Evolutionary conservation across 2,888 invertebrate genomes (phyloP), one percentile per base, ranked within the genome.

Genomic region (Kryphioiulus occultus): DNA sequence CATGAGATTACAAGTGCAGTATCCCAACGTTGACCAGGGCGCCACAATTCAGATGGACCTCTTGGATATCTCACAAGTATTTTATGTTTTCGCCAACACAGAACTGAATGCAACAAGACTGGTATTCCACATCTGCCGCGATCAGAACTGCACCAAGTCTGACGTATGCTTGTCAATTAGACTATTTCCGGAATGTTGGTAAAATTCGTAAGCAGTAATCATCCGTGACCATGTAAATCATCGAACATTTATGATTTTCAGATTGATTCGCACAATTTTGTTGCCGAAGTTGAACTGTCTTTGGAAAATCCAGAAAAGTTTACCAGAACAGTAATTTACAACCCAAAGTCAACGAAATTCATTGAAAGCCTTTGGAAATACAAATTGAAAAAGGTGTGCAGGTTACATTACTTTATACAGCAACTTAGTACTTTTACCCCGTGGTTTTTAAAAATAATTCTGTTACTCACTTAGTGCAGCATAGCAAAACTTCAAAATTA

Each of bases 31-130:
- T 17, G 78, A 78, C 3, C 78, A 30, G 10, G 78, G 78, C 0
- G 17, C 78, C 30, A 78, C 78, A 78, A 30, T 78, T 2, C 9
- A 78, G 78, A 2, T 78, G 0, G 78, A 78, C 15, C 17, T 78
- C 78, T 26, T 17, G 2, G 78, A 32, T 32, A 78, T 30, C 30
- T 78, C 78, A 3, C 30, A 78, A 78, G 78, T 78, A 78, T 78
- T 78, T 78, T 78, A 78, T 17, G 30, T 78, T 30, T 78, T 78
- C 30, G 30, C 30, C 78, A 26, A 78, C 15, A 78, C 78, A 15
- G 78, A 78, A 78, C 30, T 78, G 78, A 78, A 78, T 12, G 78
- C 78, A 78, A 78, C 78, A 4, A 78, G 78, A 17, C 30, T 78
- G 26, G 5, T 32, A 78, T 17, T 78, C 30, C 78, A 78, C 78